Conservation (phyloP, 2,797 vertebrate species). For the Pangasius djambal region DNA sequence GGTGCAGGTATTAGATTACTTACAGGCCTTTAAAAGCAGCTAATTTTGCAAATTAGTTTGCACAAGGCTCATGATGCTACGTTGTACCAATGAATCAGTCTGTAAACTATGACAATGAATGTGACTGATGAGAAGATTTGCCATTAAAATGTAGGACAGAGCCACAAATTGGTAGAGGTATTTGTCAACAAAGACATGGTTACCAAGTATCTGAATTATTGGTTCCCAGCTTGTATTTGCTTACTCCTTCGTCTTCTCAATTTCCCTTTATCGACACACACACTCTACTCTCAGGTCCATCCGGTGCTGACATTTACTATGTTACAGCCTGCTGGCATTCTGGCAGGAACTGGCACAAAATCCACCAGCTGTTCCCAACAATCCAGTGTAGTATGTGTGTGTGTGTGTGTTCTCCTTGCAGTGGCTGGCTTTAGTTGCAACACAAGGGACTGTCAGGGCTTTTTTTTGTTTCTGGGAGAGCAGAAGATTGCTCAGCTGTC, state of each 20-base stretch:
- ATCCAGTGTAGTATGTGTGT: conserved; percentile 46
- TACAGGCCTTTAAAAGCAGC: conserved; percentile 28
- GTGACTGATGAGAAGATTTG: background rate
- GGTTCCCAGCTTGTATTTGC: conserved; percentile 15
- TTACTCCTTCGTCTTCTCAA: conserved; percentile 47
- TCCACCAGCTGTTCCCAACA: conserved; percentile 68
- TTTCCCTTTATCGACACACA: conserved; percentile 58
- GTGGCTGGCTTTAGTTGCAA: conserved; percentile 61
- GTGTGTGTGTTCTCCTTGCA: conserved; percentile 30
- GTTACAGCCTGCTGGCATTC: conserved; percentile 64
- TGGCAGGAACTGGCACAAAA: conserved; percentile 66
- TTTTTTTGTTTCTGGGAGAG: conserved; percentile 58
- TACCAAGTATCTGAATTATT: conserved; percentile 36
- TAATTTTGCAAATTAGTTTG: conserved; percentile 19
- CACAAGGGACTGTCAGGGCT: conserved; percentile 59
- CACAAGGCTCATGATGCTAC: conserved; percentile 1
- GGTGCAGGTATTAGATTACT: conserved; percentile 21
- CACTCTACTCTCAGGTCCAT: conserved; percentile 58
- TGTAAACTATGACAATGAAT: background rate
- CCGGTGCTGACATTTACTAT: conserved; percentile 68
- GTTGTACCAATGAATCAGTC: background rate
- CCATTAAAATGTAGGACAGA: background rate
- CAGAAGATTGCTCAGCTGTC: conserved; percentile 68
- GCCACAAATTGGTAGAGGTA: background rate
- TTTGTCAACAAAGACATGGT: conserved; percentile 19